Evolutionary conservation across 2,113 vertebrate species (phyloP), one percentile per base, ranked within the genome.

Genomic region (Heptranchias perlo): DNA sequence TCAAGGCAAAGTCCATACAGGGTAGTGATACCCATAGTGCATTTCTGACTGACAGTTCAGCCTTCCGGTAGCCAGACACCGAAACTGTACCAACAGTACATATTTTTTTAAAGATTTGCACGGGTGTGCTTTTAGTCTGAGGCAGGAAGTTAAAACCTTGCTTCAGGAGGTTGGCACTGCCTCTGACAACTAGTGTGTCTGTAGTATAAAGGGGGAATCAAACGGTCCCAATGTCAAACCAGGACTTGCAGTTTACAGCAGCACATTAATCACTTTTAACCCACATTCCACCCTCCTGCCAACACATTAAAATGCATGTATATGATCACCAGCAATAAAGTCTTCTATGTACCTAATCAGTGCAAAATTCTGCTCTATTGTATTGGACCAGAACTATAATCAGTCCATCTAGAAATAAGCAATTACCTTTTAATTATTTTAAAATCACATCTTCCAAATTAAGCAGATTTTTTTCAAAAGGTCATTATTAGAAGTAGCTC

Each of bases 131-230:
- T n/a, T 93, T 93, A 35, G 58, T 62, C 89, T 18, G 61, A 93
- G 35, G 1, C 58, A 93, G n/a, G 78, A 82, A 47, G n/a, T 82
- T 82, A 39, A 92, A 92, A 92, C 35, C 54, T 10, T 52, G 5
- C 47, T 54, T 54, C 87, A 92, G 89, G 89, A 92, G 54, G 8
- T 62, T 93, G 89, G 89, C 89, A 93, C 58, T 61, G 61, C 58
- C 89, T 93, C 89, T 92, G n/a, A 93, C 18, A 93, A 93, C 31
- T n/a, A 62, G 35, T 35, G 39, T 16, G 52, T 39, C n/a, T 93
- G n/a, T 93, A 62, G 58, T 93, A 18, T 62, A 23, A 64, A 39
- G 14, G 89, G n/a, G 35, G 61, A 16, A 62, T 62, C 89, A 62
- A 62, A 93, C 61, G 35, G n/a, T 44, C n/a, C 58, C 89, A 93